phyloP scores from a whole-genome alignment of 2,888 invertebrate species.

The Orthosia gracilis region DNA sequence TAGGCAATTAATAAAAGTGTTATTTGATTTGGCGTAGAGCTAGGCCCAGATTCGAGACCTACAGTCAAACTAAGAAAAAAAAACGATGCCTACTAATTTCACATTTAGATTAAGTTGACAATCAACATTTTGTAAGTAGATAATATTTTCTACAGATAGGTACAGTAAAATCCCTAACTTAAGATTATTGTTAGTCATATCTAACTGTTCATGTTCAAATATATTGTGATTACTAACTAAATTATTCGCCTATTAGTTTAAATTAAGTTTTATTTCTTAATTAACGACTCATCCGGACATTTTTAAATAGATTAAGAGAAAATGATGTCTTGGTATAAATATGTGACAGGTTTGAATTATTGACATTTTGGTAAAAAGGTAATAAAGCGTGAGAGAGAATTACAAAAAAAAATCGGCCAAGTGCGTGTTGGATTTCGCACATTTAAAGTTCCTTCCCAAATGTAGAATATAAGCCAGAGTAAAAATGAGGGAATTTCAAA shows the following conservation, averaged over 20 bases:
- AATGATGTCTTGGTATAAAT: constrained; percentile 42
- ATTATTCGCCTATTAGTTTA: constrained; percentile 56
- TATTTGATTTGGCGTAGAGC: too few species aligned
- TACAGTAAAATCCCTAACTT: constrained; percentile 19
- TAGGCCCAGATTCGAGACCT: too few species aligned
- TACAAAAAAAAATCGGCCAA: too few species aligned
- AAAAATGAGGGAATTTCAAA: too few species aligned
- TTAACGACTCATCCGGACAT: constrained; percentile 30
- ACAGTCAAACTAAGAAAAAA: too few species aligned
- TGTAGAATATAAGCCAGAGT: too few species aligned
- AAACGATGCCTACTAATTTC: too few species aligned
- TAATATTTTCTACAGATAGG: not conserved
- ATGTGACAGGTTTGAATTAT: constrained; percentile 12
- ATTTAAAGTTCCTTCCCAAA: too few species aligned
- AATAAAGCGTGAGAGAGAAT: not conserved
- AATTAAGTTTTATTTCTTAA: constrained; percentile 55
- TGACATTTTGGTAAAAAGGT: constrained; percentile 2
- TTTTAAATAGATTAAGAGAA: constrained; percentile 43
- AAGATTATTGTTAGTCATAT: constrained; percentile 34
- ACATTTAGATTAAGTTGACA: not conserved
- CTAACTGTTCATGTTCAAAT: constrained; percentile 38
- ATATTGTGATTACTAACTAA: constrained; percentile 50
- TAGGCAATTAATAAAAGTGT: too few species aligned
- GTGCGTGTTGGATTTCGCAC: too few species aligned
- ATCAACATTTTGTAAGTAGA: not conserved